These are phyloP conservation scores for Thera obeliscata DNA, from an alignment of 2,888 invertebrate genomes.

Conservation along the genomic window DNA sequence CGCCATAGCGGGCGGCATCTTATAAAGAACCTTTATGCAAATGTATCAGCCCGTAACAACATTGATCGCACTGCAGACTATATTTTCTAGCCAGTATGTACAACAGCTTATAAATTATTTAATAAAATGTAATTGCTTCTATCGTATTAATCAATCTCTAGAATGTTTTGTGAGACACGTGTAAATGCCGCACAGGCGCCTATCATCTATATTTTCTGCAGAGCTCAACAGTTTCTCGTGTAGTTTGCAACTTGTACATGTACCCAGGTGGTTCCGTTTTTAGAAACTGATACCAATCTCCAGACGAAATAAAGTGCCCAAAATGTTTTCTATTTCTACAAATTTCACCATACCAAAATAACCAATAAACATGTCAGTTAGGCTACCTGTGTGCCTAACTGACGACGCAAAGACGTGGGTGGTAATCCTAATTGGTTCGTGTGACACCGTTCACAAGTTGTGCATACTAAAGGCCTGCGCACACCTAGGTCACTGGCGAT, in stretches of 20 bases:
- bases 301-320: constrained; percentile 5
- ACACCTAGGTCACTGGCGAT: no score
- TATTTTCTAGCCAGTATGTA: constrained; percentile 39
- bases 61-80: constrained; percentile 54
- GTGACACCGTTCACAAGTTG: constrained; percentile 13
- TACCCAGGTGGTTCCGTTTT: no score
- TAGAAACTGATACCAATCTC: no score
- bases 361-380: constrained; percentile 14
- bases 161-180: constrained; percentile 48
- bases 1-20: constrained; percentile 74
- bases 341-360: constrained; percentile 20
- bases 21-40: constrained; percentile 76
- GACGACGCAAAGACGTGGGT: constrained; percentile 20
- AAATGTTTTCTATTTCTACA: constrained; percentile 14
- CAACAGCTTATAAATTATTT: constrained; percentile 69
- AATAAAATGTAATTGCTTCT: constrained; percentile 71
- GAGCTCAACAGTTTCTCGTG: background rate
- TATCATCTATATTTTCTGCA: background rate
- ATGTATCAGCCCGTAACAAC: constrained; percentile 66
- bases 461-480: background rate
- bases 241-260: background rate
- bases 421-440: constrained; percentile 27
- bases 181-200: constrained; percentile 26
- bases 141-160: constrained; percentile 69
- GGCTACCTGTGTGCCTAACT: constrained; percentile 6